phyloP scores from a whole-genome alignment of 2,113 vertebrate species.

The Macrotus californicus region DNA sequence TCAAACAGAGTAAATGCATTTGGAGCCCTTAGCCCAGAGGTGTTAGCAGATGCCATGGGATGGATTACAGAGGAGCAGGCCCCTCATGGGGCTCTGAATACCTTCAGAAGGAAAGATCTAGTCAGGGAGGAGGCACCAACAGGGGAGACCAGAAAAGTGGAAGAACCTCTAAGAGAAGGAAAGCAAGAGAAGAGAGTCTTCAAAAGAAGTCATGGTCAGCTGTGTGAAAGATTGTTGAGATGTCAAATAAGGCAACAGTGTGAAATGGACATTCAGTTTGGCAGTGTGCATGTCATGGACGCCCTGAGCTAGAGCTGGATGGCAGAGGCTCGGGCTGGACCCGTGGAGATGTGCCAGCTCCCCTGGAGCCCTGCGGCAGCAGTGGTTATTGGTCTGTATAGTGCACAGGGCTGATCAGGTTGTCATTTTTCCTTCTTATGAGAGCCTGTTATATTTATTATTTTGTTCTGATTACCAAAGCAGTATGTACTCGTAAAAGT shows the following conservation, averaged over 20 bases:
- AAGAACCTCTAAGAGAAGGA: background rate
- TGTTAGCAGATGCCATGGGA: background rate
- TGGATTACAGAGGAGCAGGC: background rate
- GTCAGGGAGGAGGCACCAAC: background rate
- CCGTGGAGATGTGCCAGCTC: fast-evolving
- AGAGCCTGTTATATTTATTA: conserved; percentile 36
- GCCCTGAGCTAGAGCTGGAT: background rate
- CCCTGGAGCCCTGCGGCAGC: too few relatives aligned
- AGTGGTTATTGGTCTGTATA: background rate
- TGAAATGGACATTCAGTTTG: background rate
- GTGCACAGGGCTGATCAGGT: background rate
- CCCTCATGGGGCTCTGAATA: background rate
- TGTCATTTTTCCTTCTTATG: background rate
- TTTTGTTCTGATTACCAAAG: conserved; percentile 21
- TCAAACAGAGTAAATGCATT: background rate
- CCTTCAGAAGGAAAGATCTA: background rate
- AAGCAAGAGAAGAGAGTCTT: background rate
- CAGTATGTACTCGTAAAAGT: background rate
- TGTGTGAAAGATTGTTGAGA: background rate
- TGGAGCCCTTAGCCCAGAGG: background rate
- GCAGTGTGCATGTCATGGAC: background rate
- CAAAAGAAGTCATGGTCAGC: background rate
- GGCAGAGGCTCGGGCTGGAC: background rate
- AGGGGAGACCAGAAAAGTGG: background rate
- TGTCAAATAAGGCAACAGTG: background rate